Evolutionary conservation across 2,113 vertebrate genomes (phyloP).

Genomic region (Grammomys surdaster): DNA sequence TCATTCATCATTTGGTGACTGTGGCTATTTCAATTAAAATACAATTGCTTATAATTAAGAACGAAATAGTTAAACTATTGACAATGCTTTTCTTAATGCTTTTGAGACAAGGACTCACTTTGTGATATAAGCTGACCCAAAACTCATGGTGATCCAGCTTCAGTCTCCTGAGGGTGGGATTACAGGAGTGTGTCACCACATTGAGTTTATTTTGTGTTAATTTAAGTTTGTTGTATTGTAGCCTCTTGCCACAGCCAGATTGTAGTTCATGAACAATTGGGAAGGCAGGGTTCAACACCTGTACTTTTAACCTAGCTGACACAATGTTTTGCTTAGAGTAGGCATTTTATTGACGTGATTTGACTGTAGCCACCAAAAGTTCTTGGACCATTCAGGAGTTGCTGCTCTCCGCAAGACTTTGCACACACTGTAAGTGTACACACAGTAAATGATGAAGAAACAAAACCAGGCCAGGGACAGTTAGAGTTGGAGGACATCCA

Average conservation of each 20-base stretch:
- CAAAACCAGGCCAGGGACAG: not conserved
- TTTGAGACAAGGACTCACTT: not conserved
- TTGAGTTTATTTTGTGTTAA: not conserved
- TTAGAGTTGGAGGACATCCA: accelerated
- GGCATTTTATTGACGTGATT: not conserved
- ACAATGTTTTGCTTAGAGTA: not conserved
- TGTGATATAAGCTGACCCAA: not conserved
- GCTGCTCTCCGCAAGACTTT: not conserved
- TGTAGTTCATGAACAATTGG: conserved; percentile 9
- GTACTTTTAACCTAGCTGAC: not conserved
- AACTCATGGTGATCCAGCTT: not conserved
- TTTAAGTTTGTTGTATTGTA: conserved; percentile 31
- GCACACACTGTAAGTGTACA: not conserved
- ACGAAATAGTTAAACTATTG: conserved; percentile 38
- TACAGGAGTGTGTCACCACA: not conserved
- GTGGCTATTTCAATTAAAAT: conserved; percentile 26
- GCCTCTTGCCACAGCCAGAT: not conserved
- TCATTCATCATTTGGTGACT: not conserved
- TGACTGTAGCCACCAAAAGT: not conserved
- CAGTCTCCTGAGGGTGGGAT: not conserved
- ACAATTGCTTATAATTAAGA: conserved; percentile 45
- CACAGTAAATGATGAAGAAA: not conserved
- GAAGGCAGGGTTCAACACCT: not conserved
- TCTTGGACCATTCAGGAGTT: not conserved
- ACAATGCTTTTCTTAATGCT: not conserved